Evolutionary conservation across 1,140 invertebrate genomes (phyloP).

Genomic region (Bombyx mandarina): DNA sequence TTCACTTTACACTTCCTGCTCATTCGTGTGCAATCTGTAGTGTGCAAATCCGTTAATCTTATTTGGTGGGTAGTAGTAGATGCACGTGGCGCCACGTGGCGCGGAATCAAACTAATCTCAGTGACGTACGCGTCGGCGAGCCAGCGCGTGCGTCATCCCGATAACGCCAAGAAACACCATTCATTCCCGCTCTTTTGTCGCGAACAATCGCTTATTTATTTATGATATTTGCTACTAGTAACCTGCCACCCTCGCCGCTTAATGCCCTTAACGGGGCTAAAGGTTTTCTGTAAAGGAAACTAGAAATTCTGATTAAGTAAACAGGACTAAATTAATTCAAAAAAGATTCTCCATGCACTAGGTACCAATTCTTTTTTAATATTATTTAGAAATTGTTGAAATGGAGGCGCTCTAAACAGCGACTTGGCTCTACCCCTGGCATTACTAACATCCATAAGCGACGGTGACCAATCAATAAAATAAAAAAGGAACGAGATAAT

Average conservation of each 20-base stretch:
- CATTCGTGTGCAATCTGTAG: conserved; percentile 70
- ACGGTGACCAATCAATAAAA: too few relatives aligned
- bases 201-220: conserved; percentile 68
- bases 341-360: too few relatives aligned
- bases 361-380: too few relatives aligned
- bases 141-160: conserved; percentile 54
- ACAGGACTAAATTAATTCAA: too few relatives aligned
- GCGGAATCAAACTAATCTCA: conserved; percentile 64
- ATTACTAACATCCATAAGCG: too few relatives aligned
- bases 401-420: too few relatives aligned
- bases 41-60: conserved; percentile 70
- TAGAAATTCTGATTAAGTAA: not conserved
- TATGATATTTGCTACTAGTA: conserved; percentile 64
- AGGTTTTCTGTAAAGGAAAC: conserved; percentile 1
- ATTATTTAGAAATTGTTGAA: too few relatives aligned
- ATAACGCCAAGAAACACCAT: conserved; percentile 68
- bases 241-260: conserved; percentile 52
- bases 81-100: conserved; percentile 67
- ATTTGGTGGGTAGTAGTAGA: conserved; percentile 55
- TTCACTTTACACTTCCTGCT: conserved; percentile 69
- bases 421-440: too few relatives aligned
- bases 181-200: conserved; percentile 66
- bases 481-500: too few relatives aligned
- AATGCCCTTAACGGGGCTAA: conserved; percentile 29
- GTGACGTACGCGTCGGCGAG: conserved; percentile 56